Base-by-base conservation (phyloP, 2,797 vertebrate species). In the Lagocephalus sceleratus region DNA sequence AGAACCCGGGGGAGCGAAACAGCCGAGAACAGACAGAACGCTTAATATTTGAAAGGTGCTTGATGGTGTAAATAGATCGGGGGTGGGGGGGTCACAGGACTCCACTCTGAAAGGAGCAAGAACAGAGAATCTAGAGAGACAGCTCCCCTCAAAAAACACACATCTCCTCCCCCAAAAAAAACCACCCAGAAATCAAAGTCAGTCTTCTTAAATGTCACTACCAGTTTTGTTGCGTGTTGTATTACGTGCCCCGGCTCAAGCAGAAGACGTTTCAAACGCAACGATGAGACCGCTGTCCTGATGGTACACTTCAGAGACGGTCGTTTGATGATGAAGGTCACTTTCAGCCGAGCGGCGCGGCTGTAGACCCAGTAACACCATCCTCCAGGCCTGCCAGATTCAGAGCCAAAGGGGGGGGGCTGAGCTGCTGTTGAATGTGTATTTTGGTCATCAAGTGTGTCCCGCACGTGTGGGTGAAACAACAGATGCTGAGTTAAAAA, bases 241-340 rank as follows among this genome's bases (percentile, higher is more conserved):
- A 26, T 54, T 20, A 6, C 14, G 49, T 40, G 65, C 57, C 68
- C 60, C 53, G 16, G 23, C 54, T 52, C 17, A 40, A 54, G 52
- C 76, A 76, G 68, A 78, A 68, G 57, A 35, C 66, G 57, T 78
- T 10, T 11, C 79, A 83, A 82, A 62, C 16, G 66, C 57, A 19
- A 49, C 53, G 20, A 76, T 32, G 48, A 49, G 54, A 25, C 54
- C 20, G 59, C 51, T 41, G 58, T 58, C 53, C 39, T 44, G 23
- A 16, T 51, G 12, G 54, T 42, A 7, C 8, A 10, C 60, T 60
- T 69, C 61, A 17, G 15, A 62, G 55, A 52, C 61, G 58, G 66
- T 73, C 62, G 66, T 66, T 51, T 71, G 71, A 54, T 43, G 47
- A 57, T 51, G 72, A 75, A 83, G 80, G 85, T 86, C 68, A 86